Evolutionary conservation across 2,888 invertebrate genomes (phyloP), one percentile per base, ranked within the genome.

Genomic region (Thera obeliscata): DNA sequence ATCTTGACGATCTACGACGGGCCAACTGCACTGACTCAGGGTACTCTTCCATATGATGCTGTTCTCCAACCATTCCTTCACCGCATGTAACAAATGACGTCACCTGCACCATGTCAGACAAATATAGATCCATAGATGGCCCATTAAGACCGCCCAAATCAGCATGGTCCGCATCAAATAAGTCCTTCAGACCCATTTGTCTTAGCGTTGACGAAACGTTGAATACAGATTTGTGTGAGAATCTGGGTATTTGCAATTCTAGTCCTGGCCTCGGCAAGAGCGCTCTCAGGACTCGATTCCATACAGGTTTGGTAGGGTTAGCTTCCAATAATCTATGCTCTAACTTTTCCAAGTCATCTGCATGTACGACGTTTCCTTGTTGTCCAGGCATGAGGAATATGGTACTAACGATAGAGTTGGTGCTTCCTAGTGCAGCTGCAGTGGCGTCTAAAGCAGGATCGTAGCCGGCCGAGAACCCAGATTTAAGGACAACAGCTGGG

Each of bases 61-160:
- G 95, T 46, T 96, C 96, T 36, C 95, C 95, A 35, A 96, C 94
- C 61, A 95, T 94, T 49, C 94, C 95, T 80, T 97, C 97, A 0
- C 96, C 97, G 75, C 97, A 97, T 11, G 97, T 97, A 67, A 96
- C 96, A 84, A 98, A 97, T n/a, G 96, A 95, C 72, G 97, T 97
- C 71, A 96, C 94, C 90, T 97, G 97, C 61, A 97, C 92, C 94
- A 98, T 96, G 81, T 98, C 98, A 0, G 97, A 96, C n/a, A 98
- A 89, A 81, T 96, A 96, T 4, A 98, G 94, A 78, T 97, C 97
- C 74, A 96, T 96, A 1, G 96, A 95, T 7, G 95, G 94, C 0
- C 98, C 97, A 73, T 97, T 98, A 60, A 98, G 90, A 0, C 98
- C 98, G 50, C 96, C 95, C 62, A 98, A 94, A 85, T 98, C 97